phyloP scores from a whole-genome alignment of 2,888 invertebrate genomes.

The Ochropleura leucogaster region DNA sequence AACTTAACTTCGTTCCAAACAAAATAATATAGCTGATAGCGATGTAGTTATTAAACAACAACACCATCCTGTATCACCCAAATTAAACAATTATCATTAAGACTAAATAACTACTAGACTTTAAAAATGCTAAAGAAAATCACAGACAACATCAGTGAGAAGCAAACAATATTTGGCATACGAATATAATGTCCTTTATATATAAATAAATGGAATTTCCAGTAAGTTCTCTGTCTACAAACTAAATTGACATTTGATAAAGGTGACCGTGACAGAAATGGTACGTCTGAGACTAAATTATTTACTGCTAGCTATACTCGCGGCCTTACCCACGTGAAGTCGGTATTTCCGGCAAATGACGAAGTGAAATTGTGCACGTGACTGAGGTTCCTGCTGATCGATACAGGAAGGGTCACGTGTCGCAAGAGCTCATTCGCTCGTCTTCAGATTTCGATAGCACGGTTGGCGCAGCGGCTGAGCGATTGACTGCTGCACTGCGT shows the following conservation, averaged over 20 bases:
- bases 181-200: conserved; percentile 14
- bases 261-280: conserved; percentile 69
- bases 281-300: conserved; percentile 63
- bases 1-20: conserved; percentile 14
- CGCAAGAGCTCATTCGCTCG: background rate
- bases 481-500: no score
- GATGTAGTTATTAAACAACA: background rate
- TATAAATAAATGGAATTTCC: conserved; percentile 21
- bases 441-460: background rate
- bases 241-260: conserved; percentile 73
- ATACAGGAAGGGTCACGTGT: background rate
- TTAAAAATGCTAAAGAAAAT: background rate
- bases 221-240: conserved; percentile 26
- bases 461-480: no score
- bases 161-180: background rate
- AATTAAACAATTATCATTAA: background rate
- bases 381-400: background rate
- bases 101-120: background rate
- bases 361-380: background rate
- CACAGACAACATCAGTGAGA: background rate
- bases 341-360: background rate
- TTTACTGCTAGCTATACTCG: conserved; percentile 53
- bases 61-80: no score
- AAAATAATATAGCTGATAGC: background rate
- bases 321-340: background rate